Evolutionary conservation across 2,888 invertebrate species (phyloP), one percentile per base, ranked within the genome.

Genomic region (Phasia obesa): DNA sequence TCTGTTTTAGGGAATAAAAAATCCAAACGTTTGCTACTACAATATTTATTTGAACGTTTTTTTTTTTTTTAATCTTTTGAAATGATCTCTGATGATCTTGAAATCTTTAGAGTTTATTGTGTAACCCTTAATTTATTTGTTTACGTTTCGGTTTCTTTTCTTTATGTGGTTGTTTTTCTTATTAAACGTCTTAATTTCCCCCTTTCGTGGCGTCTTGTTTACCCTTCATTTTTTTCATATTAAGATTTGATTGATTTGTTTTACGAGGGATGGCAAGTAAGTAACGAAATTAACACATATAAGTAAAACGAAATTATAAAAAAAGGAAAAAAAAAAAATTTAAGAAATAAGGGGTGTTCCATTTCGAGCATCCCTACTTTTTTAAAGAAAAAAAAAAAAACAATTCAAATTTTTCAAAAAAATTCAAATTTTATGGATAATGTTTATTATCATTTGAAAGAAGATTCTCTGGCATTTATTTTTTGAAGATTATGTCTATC

Each of bases 141-240:
- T 84, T 84, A 74, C 47, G 71, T 76, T 67, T 59, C 35, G 44
- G 17, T 44, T 47, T 47, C 1, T 5, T 49, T 74, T 74, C 76
- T 81, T 67, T 55, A 65, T 85, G 78, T 69, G 49, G 77, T 60
- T 38, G 31, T 25, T 21, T 25, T 59, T 70, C 53, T 38, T 70
- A 70, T 55, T 70, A 80, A 85, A 86, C 84, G 85, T 84, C 83
- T 79, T 83, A 84, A 85, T 85, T 85, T 85, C 80, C 59, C 84
- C 86, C 86, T 85, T 86, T 86, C 78, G 75, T 77, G 79, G 79
- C 77, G 17, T 42, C 59, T 62, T 49, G 71, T 74, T 84, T 82
- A 84, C 73, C 85, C 82, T 84, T 85, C 80, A 84, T 82, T 82
- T 84, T 82, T 47, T 67, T 55, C 62, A 35, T 38, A 64, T 77